Evolutionary conservation across 2,888 invertebrate genomes (phyloP).

Genomic region (Chymomyza caudatula): DNA sequence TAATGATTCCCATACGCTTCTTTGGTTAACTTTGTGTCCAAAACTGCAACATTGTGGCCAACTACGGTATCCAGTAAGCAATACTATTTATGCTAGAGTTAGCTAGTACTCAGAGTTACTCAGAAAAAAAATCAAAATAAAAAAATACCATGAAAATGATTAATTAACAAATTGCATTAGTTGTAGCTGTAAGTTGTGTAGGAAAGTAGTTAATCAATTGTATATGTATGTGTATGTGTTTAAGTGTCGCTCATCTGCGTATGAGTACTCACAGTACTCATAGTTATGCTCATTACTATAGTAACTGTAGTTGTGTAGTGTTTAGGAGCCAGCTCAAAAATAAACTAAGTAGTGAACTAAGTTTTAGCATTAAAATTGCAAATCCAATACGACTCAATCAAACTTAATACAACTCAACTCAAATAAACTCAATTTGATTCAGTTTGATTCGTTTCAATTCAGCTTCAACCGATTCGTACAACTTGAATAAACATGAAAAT

Average conservation of each 20-base stretch:
- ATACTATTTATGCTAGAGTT: conserved; percentile 56
- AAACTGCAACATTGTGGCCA: conserved; percentile 28
- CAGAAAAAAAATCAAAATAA: background rate
- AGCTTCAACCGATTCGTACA: conserved; percentile 21
- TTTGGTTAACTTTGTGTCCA: conserved; percentile 28
- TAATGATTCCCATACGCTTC: conserved; percentile 4
- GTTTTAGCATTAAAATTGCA: conserved; percentile 47
- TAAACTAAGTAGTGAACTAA: conserved; percentile 48
- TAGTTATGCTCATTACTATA: background rate
- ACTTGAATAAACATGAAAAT: conserved; percentile 46
- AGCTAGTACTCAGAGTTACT: conserved; percentile 14
- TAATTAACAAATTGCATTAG: conserved; percentile 3
- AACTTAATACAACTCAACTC: background rate
- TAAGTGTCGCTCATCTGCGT: background rate
- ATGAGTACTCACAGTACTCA: background rate
- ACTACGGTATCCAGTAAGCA: conserved; percentile 69
- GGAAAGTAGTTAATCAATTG: background rate
- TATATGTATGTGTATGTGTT: conserved; percentile 1
- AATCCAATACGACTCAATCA: conserved; percentile 9
- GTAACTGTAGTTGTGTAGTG: conserved; percentile 28
- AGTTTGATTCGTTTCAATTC: background rate
- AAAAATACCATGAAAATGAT: background rate
- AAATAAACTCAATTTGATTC: background rate
- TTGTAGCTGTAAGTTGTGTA: background rate
- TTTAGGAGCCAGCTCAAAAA: conserved; percentile 26